These are phyloP conservation scores for Crotalus viridis DNA, from an alignment of 2,113 vertebrate genomes.

Conservation along the genomic window DNA sequence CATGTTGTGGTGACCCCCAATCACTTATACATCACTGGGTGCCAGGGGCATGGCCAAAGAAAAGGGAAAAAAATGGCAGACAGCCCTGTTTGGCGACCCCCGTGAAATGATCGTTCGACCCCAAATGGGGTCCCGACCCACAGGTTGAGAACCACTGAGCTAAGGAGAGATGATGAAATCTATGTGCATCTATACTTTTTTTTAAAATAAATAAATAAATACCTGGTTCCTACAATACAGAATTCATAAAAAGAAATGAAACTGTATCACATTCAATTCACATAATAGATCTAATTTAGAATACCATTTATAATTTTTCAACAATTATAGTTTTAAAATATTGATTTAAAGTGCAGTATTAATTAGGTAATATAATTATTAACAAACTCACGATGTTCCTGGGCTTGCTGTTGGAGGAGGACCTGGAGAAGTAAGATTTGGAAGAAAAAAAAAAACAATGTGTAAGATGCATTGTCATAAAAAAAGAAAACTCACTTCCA, in stretches of 20 bases:
- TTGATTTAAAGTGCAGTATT: conserved; percentile 44
- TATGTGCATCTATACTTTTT: neutral
- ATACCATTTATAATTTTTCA: conserved; percentile 30
- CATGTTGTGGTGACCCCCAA: too few species aligned
- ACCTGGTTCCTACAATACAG: neutral
- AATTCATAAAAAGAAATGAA: conserved; percentile 39
- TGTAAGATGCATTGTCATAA: conserved; percentile 21
- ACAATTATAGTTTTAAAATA: neutral
- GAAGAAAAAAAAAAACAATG: neutral
- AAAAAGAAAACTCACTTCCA: conserved; percentile 41
- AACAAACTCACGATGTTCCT: conserved; percentile 90
- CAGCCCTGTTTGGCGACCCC: too few species aligned
- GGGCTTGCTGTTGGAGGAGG: conserved; percentile 88
- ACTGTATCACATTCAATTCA: neutral
- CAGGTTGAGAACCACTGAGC: neutral
- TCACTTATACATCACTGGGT: too few species aligned
- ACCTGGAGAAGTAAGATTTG: conserved; percentile 76
- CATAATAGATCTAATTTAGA: conserved; percentile 17
- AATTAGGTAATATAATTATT: conserved; percentile 48
- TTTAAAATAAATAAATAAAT: too few species aligned
- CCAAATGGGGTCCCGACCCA: too few species aligned
- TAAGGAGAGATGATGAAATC: neutral
- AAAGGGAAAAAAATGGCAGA: too few species aligned
- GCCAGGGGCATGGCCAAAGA: too few species aligned
- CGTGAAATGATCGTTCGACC: too few species aligned